Evolutionary conservation across 2,888 invertebrate genomes (phyloP), one percentile per base, ranked within the genome.

Genomic region (Lepidocyrtinus sp.): DNA sequence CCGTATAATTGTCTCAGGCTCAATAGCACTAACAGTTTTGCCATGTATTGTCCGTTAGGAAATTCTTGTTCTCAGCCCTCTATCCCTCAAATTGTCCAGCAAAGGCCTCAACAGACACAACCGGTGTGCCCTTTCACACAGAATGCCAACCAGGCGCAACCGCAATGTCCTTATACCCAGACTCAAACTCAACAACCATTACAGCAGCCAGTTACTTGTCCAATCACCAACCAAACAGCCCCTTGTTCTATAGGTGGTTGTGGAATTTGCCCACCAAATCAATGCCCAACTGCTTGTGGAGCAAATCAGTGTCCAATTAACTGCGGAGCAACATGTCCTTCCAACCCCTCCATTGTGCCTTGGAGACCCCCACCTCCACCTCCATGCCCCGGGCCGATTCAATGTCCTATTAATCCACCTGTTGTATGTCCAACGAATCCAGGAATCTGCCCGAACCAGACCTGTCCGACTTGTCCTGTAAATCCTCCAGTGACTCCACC

Each of bases 1-100:
- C 84, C 84, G 0, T 82, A 84, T 67, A 75, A 80, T 24, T 84
- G 84, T 26, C 22, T 75, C 12, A 19, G 78, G 21, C 17, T 36
- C 1, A 78, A 78, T 67, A 75, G 69, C 45, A 78, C 82, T n/a
- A 82, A 70, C 68, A 81, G 75, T 36, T 62, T 70, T 19, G 22
- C 69, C 21, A 22, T 62, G 5, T 22, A 46, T 1, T 83, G 80
- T 27, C 78, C 75, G 0, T 26, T 59, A 7, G 77, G 79, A 55
- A 79, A 79, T 22, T 25, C 19, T 7, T 83, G 83, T 63, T 59
- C 22, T 15, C 75, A 50, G 26, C 78, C 79, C 2, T 19, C 61
- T 2, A 69, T 81, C 45, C 45, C 68, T 2, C 72, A 76, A 21
- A 68, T 81, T 25, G 63, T 73, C 2, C 80, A 69, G 21, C 73